Conservation (phyloP, 2,113 vertebrate species). For the Alexandromys fortis region DNA sequence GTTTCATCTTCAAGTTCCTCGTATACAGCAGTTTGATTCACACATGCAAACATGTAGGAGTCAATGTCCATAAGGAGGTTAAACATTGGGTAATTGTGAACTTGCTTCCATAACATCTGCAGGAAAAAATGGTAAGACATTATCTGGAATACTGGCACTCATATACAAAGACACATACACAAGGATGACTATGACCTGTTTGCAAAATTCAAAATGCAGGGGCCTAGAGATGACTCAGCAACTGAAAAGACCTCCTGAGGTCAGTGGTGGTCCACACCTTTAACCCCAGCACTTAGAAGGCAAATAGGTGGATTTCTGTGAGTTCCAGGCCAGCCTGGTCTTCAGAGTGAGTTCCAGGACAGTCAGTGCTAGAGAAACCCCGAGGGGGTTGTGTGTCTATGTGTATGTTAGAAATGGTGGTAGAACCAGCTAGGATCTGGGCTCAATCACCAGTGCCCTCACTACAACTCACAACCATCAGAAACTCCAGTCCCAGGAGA, state of each 20-base stretch:
- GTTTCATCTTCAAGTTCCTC: constrained; percentile 98
- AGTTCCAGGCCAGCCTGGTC: background rate
- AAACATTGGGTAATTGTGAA: constrained; percentile 94
- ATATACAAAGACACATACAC: background rate
- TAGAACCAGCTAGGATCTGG: background rate
- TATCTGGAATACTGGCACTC: background rate
- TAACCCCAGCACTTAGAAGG: background rate
- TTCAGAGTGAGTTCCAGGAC: background rate
- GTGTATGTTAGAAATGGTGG: background rate
- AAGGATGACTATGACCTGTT: background rate
- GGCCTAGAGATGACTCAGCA: background rate
- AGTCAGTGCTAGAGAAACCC: background rate
- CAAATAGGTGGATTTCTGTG: background rate
- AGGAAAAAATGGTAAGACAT: background rate
- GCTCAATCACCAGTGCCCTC: background rate
- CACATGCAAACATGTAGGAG: constrained; percentile 98
- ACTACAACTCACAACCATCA: background rate
- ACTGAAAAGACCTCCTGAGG: no score
- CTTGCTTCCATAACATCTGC: constrained; percentile 98
- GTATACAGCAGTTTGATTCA: constrained; percentile 97
- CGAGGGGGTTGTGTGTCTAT: background rate
- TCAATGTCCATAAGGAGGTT: constrained; percentile 95
- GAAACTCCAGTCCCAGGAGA: background rate
- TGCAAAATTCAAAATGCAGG: constrained; percentile 13
- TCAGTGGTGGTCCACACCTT: no score